Evolutionary conservation across 2,113 vertebrate genomes (phyloP).

Genomic region (Trichechus manatus): DNA sequence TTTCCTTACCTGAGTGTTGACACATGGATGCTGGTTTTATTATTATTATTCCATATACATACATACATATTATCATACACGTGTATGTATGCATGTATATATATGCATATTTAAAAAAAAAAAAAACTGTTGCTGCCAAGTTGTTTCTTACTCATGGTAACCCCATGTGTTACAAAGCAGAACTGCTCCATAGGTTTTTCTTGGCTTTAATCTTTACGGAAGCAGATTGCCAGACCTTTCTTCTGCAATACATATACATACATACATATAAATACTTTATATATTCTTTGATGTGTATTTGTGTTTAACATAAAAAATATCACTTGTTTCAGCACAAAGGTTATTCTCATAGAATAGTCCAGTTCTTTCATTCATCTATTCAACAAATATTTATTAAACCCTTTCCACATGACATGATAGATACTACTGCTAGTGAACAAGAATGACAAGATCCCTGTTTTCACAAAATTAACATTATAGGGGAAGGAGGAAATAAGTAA

Average conservation of each 20-base stretch:
- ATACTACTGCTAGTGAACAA: neutral
- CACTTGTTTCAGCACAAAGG: neutral
- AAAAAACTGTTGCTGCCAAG: no score
- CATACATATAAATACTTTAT: no score
- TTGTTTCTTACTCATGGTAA: no score
- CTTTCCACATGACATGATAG: neutral
- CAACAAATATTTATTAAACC: neutral
- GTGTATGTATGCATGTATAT: no score
- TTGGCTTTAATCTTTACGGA: no score
- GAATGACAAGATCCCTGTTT: neutral
- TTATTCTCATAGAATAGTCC: neutral
- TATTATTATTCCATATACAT: neutral
- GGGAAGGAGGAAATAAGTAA: neutral
- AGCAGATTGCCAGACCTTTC: no score
- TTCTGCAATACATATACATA: neutral
- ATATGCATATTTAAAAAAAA: neutral
- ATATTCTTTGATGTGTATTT: neutral
- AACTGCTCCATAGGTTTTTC: no score
- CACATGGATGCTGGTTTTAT: neutral
- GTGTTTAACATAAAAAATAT: neutral
- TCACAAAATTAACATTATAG: neutral
- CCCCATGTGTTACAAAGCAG: no score
- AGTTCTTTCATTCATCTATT: neutral
- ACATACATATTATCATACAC: no score
- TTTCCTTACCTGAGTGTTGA: neutral